Evolutionary conservation across 2,888 invertebrate genomes (phyloP), one percentile per base, ranked within the genome.

Genomic region (Microctonus hyperodae): DNA sequence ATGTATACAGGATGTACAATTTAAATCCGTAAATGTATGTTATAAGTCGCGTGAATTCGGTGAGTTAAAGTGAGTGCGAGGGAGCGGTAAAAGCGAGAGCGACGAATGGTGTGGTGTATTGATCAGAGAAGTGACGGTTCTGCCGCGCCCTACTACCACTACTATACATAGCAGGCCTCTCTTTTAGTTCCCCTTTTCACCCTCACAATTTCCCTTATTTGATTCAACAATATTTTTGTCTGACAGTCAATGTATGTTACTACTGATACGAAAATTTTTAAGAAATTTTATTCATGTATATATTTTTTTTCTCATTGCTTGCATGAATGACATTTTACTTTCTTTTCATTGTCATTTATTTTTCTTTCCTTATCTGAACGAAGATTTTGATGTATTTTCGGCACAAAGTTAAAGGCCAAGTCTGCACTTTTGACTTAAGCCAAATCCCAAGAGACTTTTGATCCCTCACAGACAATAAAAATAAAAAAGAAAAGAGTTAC

Each of bases 111-210:
- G 44, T 76, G 78, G 79, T 73, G 81, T 83, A 83, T 83, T 82
- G 83, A 83, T 83, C 82, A 81, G 80, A 78, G 78, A 80, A 81
- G 79, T 80, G 76, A 78, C 78, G 78, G 79, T 78, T 80, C 81
- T 81, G 81, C 81, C 82, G 81, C 82, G 78, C 82, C 82, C 82
- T 82, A 80, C 81, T 78, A 80, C 78, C 78, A 80, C 78, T 74
- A 77, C 75, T 68, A 16, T 50, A 50, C 20, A 3, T 22, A 16
- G 10, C 6, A 40, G n/a, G 40, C 40, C n/a, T 11, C 40, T 11
- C 11, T 4, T 25, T 6, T 2, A 16, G 23, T 23, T 33, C n/a
- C n/a, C n/a, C n/a, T n/a, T 33, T n/a, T 1, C 33, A 37, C 55
- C 13, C 31, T 28, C 56, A 6, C 53, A 1, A 23, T 31, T 40